These are phyloP conservation scores for Helogale parvula DNA, from an alignment of 2,113 vertebrate species.

Conservation along the genomic window DNA sequence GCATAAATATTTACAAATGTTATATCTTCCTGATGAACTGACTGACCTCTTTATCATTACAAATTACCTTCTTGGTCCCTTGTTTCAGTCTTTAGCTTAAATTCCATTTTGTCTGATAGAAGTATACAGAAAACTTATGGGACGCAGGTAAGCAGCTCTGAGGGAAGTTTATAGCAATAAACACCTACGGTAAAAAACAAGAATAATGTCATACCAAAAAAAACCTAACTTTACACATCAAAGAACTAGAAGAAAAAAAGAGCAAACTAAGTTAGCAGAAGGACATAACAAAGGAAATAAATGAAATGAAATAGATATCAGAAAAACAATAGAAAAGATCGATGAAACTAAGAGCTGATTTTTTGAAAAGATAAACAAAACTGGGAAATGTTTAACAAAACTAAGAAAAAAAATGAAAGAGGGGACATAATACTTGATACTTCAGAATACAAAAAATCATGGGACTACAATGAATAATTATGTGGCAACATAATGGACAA, in stretches of 20 bases:
- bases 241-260: background rate
- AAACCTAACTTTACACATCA: background rate
- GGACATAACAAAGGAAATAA: background rate
- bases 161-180: background rate
- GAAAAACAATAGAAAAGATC: background rate
- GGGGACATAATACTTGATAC: background rate
- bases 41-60: background rate
- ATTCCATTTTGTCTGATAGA: background rate
- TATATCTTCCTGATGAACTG: background rate
- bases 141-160: background rate
- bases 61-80: background rate
- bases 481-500: background rate
- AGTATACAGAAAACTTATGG: background rate
- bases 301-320: background rate
- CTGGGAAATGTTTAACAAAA: background rate
- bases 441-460: background rate
- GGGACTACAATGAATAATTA: background rate
- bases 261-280: background rate
- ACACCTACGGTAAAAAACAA: background rate
- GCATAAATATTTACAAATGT: background rate
- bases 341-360: background rate
- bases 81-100: background rate
- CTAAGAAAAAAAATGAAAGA: background rate
- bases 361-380: background rate
- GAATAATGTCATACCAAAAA: background rate